Evolutionary conservation across 2,888 invertebrate species (phyloP).

Genomic region (Hypselothyrea guttata): DNA sequence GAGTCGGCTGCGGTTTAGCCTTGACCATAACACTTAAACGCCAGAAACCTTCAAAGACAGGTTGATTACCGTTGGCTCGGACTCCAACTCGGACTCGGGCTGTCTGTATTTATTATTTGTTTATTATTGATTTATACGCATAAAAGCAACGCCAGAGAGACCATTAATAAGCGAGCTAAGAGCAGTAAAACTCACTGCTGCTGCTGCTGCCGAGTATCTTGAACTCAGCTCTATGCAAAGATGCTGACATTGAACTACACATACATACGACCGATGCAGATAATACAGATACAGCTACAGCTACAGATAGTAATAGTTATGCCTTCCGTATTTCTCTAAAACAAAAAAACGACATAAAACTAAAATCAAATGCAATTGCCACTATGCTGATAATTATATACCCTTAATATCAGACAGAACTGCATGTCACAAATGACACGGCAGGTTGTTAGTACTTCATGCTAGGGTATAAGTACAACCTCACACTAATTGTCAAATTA

Average conservation of each 20-base stretch:
- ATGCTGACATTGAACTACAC: constrained; percentile 65
- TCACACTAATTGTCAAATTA: constrained; percentile 45
- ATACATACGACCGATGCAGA: constrained; percentile 15
- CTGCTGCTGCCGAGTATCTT: constrained; percentile 35
- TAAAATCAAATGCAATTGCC: background rate
- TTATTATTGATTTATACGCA: constrained; percentile 71
- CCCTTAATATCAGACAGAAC: too few relatives aligned
- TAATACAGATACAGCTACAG: constrained; percentile 1
- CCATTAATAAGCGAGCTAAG: constrained; percentile 40
- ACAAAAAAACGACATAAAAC: background rate
- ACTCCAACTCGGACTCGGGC: constrained; percentile 20
- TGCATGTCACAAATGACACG: background rate
- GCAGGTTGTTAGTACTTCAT: background rate
- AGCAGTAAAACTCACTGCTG: constrained; percentile 9
- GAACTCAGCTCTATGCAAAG: constrained; percentile 52
- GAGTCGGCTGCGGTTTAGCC: constrained; percentile 36
- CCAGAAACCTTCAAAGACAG: constrained; percentile 68
- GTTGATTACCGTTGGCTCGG: constrained; percentile 65
- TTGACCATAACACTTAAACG: constrained; percentile 76
- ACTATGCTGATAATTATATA: too few relatives aligned
- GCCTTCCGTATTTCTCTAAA: constrained; percentile 34
- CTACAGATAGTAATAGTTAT: too few relatives aligned
- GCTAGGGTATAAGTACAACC: constrained; percentile 5
- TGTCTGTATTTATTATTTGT: constrained; percentile 57
- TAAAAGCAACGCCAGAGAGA: constrained; percentile 54